Evolutionary conservation across 2,797 vertebrate genomes (phyloP), one percentile per base, ranked within the genome.

Genomic region (Gymnothorax javanicus): DNA sequence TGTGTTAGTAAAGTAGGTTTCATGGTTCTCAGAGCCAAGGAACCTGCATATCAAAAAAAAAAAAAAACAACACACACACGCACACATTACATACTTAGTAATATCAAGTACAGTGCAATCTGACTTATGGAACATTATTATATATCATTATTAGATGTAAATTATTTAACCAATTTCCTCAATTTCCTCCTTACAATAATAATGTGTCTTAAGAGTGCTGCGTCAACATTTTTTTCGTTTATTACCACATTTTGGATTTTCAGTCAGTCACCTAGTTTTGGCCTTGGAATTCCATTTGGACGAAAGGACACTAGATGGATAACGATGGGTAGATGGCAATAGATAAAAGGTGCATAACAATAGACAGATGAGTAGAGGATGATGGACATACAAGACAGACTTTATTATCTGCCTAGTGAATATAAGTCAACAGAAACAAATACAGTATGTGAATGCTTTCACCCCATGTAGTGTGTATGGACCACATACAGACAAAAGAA

Each of bases 1-100:
- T 0, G 94, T 96, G 25, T 95, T 96, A 25, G 93, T 95, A 90
- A 97, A 97, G 89, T 95, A 97, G 7, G 87, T 92, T 17, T 95
- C 92, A 0, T 87, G 94, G 89, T 93, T 87, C 50, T 95, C 92
- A 60, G 92, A 96, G 85, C 95, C 96, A 79, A 96, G 95, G 90
- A 97, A 97, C 90, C 96, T 97, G 89, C 2, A 71, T 56, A 13
- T 52, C 62, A 87, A 56, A 57, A 20, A 50, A 87, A 82, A 2
- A 75, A 33, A 75, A 0, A 50, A 6, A 75, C 33, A 75, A 33
- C 8, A 11, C 20, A 75, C 17, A 33, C 13, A 33, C 33, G 33
- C 33, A 2, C 33, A 43, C 33, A 43, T 43, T 43, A 43, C 33
- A 43, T 43, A 43, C 33, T 43, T 43, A 43, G 33, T 43, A 43